Evolutionary conservation across 2,113 vertebrate genomes (phyloP), one percentile per base, ranked within the genome.

Genomic region (Sturnira hondurensis): DNA sequence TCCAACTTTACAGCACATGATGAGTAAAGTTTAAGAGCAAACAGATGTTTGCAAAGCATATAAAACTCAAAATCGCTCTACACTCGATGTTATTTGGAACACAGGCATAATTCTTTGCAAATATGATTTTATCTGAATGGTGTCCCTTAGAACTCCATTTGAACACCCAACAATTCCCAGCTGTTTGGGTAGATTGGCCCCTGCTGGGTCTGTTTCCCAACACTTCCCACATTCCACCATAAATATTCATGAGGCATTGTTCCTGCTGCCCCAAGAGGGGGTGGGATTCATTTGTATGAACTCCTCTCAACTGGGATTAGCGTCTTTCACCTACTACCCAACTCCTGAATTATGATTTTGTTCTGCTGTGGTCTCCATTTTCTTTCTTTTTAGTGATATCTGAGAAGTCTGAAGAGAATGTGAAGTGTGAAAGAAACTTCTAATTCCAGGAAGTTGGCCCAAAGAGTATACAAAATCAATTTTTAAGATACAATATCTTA

Each of bases 91-190:
- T 96, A 93, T 94, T 97, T 96, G 95, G 94, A 98, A 85, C 89
- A 85, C 67, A 96, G 63, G 71, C 91, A 89, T 97, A 96, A 95
- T 93, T 97, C 94, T 95, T 97, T 97, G 97, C 96, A 97, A 96
- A 97, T 97, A 98, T 96, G 97, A 97, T 97, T 97, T 97, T 97
- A 95, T 98, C 97, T 98, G 95, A 98, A 96, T 93, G 56, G 89
- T 94, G 84, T 98, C 97, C 97, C 96, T 98, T 96, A 97, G 97
- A 97, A 97, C 89, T 96, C 97, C 97, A 97, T 93, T 95, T 98
- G 98, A 97, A 81, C 92, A 97, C 97, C 97, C 95, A 97, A 97
- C 0, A 91, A 95, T 97, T 96, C 95, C 97, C 97, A 97, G 97
- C 97, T 96, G 96, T 92, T 97, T 0, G 81, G 91, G 95, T 78